Evolutionary conservation across 1,140 invertebrate genomes (phyloP), one percentile per base, ranked within the genome.

Genomic region (Heliconius hermathena): DNA sequence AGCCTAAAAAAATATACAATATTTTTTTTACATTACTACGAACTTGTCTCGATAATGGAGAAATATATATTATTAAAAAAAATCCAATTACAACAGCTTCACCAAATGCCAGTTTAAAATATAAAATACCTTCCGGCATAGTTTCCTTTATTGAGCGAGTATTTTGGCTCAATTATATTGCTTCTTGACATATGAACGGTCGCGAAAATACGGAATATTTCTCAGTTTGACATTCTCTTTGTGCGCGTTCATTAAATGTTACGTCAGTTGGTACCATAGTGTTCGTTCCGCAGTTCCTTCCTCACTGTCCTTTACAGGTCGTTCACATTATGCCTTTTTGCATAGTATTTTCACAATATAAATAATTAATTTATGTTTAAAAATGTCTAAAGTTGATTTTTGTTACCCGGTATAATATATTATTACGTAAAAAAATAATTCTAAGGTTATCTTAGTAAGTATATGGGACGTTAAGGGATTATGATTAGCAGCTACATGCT

Each of bases 281-380:
- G 20, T 5, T 41, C 57, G 73, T 73, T 78, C 71, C 77, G 77
- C 71, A n/a, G 73, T 78, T 78, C 77, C 71, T 73, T 78, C 71
- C 71, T 29, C n/a, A 38, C 71, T 66, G 77, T 41, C 77, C 77
- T 78, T 78, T n/a, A n/a, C 71, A 41, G 77, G 77, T 73, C 71
- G 71, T 78, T 78, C 71, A 78, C 77, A 22, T 29, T 73, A 71
- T 54, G 18, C 29, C 29, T 54, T 60, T 16, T 46, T 77, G 41
- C 13, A 54, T 29, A 11, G 60, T 66, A 13, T 60, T 26, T 60
- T 60, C 13, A 29, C 13, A 66, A 66, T 66, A 29, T 29, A 29
- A 66, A 66, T 66, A 13, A 66, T 26, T 66, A 66, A 66, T 57
- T 8, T 2, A 8, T 8, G 54, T 22, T 57, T 57, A 8, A 6